A percentile compares a stretch with the other conserved stretches of the same genome.
Conservation (phyloP, 2,797 vertebrate genomes). For the Numenius phaeopus region DNA sequence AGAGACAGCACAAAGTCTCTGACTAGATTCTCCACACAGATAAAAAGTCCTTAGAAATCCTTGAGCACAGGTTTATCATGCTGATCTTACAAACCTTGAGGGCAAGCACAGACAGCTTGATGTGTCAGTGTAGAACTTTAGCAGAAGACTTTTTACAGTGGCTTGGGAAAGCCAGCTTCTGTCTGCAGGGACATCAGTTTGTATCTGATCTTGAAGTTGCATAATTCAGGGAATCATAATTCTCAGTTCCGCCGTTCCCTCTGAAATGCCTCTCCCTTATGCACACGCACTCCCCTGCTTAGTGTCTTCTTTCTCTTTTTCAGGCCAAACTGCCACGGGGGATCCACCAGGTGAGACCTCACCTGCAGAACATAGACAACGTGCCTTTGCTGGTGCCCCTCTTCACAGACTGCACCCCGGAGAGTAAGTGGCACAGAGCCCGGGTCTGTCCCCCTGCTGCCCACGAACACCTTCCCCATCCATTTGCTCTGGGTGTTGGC, state of each 20-base stretch:
- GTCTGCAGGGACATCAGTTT: neutral
- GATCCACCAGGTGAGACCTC: constrained; percentile 97
- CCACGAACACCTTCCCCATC: neutral
- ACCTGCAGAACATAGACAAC: constrained; percentile 98
- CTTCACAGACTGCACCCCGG: constrained; percentile 98
- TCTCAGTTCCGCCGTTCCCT: neutral
- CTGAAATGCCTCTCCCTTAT: neutral
- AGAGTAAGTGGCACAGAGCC: constrained; percentile 86
- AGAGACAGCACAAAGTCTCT: neutral
- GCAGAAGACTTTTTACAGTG: neutral
- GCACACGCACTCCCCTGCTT: neutral
- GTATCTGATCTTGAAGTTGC: neutral
- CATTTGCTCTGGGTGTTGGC: neutral
- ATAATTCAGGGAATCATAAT: neutral
- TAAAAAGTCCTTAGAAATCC: neutral
- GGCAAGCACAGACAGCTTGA: neutral
- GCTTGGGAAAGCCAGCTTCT: neutral
- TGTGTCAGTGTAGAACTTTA: neutral
- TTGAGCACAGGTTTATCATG: neutral
- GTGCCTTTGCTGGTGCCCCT: constrained; percentile 97
- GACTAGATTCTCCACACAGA: neutral
- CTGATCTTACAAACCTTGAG: neutral
- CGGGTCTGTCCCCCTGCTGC: neutral
- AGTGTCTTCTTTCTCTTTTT: constrained; percentile 4
- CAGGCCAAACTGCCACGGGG: constrained; percentile 98